phyloP scores from a whole-genome alignment of 2,888 invertebrate genomes.

The Tachina fera region DNA sequence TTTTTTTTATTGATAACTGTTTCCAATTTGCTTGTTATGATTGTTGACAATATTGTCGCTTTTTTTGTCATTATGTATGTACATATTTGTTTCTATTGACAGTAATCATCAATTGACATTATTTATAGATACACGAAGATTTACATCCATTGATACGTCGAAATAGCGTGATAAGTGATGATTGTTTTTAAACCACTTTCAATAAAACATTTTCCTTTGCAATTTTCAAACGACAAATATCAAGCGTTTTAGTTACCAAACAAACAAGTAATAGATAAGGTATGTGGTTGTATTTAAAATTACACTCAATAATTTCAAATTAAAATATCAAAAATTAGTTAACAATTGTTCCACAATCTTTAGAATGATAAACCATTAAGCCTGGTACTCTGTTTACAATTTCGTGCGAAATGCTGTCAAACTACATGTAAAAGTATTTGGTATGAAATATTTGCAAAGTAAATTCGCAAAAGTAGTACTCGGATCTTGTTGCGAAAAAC shows the following conservation, averaged over 20 bases:
- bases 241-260: conserved; percentile 7
- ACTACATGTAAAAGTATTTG: no score
- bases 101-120: conserved; percentile 17
- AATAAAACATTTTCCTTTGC: neutral
- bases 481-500: no score
- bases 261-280: neutral
- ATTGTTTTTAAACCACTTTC: conserved; percentile 31
- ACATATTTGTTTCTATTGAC: neutral
- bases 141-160: neutral
- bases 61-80: neutral
- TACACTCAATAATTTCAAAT: neutral
- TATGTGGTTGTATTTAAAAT: neutral
- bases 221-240: conserved; percentile 11
- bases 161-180: conserved; percentile 44
- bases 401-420: no score
- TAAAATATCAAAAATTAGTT: neutral
- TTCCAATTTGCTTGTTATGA: neutral
- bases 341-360: neutral
- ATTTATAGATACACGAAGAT: conserved; percentile 16
- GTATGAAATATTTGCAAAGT: no score
- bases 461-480: no score
- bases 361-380: no score
- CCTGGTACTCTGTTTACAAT: no score
- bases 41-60: conserved; percentile 23
- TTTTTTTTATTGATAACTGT: conserved; percentile 1